These are phyloP conservation scores for Todiramphus chloris DNA, from an alignment of 2,113 vertebrate genomes.

Conservation along the genomic window DNA sequence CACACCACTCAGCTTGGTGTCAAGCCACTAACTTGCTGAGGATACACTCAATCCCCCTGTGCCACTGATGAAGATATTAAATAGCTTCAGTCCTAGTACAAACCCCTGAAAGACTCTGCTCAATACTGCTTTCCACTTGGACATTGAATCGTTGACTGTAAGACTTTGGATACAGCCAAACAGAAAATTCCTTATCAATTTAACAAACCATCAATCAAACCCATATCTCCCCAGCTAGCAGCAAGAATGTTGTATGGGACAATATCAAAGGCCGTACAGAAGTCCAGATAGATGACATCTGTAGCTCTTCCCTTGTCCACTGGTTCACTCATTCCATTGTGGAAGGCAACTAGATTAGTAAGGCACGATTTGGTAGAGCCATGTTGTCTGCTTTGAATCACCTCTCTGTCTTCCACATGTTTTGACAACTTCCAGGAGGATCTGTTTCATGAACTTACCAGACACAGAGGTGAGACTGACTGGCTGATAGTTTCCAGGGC, in stretches of 20 bases:
- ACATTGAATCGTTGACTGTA: background rate
- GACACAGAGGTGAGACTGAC: accelerated
- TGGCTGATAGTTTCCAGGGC: background rate
- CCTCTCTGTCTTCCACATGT: background rate
- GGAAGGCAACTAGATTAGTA: background rate
- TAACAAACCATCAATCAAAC: background rate
- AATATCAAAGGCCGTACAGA: background rate
- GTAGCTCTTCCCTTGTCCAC: background rate
- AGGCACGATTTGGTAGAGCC: background rate
- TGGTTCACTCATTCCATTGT: background rate
- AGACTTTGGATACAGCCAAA: background rate
- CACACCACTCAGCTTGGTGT: background rate
- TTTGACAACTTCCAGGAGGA: background rate
- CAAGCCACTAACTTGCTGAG: background rate
- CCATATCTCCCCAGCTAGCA: background rate
- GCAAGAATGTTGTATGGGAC: background rate
- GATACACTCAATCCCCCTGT: background rate
- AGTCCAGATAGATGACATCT: background rate
- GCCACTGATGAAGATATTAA: background rate
- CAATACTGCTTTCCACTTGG: background rate
- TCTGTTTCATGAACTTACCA: background rate
- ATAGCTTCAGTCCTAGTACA: background rate
- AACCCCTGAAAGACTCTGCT: background rate
- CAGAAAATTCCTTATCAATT: background rate
- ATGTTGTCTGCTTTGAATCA: background rate